A percentile compares a stretch with the other conserved stretches of the same genome.
phyloP scores from a whole-genome alignment of 1,140 invertebrate species.

The Euglossa dilemma region DNA sequence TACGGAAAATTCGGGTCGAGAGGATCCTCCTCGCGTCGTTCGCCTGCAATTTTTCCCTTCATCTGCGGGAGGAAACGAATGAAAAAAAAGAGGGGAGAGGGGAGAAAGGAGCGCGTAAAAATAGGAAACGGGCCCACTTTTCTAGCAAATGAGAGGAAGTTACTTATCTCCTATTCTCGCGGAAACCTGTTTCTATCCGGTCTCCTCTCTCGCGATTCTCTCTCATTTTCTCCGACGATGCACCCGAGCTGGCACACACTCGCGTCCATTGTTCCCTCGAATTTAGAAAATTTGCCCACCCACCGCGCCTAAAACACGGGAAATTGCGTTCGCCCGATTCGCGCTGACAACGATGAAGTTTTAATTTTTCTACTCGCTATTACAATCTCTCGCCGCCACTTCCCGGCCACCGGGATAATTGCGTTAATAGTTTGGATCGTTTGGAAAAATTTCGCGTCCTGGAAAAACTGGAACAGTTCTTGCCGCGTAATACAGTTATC shows the following conservation, averaged over 20 bases:
- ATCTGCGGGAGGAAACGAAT: constrained; percentile 48
- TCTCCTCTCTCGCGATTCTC: background rate
- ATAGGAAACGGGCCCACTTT: constrained; percentile 64
- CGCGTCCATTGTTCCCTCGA: background rate
- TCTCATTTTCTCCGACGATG: background rate
- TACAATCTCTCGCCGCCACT: background rate
- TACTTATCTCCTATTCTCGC: constrained; percentile 41
- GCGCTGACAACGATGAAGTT: background rate
- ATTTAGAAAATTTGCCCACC: background rate
- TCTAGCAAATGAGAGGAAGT: constrained; percentile 55
- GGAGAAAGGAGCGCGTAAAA: constrained; percentile 40
- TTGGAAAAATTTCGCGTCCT: background rate
- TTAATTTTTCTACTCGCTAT: background rate
- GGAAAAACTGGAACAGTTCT: background rate
- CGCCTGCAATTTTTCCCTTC: constrained; percentile 62
- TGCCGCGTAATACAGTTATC: background rate
- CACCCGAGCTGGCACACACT: background rate
- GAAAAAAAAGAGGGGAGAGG: constrained; percentile 38
- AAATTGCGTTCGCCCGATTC: background rate
- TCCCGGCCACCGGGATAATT: background rate
- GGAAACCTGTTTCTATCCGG: constrained; percentile 9
- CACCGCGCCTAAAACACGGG: background rate
- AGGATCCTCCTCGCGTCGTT: constrained; percentile 61
- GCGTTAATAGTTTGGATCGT: background rate
- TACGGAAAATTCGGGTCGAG: constrained; percentile 68